Evolutionary conservation across 2,888 invertebrate genomes (phyloP), one percentile per base, ranked within the genome.

Genomic region (Gymnocheta viridis): DNA sequence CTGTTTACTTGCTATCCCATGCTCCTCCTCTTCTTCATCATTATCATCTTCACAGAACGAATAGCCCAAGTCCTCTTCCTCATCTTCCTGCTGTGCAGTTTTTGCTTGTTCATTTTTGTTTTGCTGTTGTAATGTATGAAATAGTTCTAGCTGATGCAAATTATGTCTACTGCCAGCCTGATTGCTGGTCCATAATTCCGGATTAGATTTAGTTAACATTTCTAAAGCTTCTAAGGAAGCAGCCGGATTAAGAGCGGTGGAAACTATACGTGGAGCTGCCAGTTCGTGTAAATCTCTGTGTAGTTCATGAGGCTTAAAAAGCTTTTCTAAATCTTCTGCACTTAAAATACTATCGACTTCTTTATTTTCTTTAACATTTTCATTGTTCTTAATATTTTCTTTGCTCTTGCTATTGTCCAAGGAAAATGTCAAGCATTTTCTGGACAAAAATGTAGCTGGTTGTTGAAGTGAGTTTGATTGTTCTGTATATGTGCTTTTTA

Each of bases 161-260:
- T 86, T 87, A 14, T 86, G 86, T n/a, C 86, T 84, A 56, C 82
- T 87, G 70, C 86, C 86, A 22, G 86, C 82, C 56, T 82, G 84
- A 67, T 79, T 80, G 38, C 86, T 86, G 67, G 86, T 82, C 86
- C 89, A 88, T 84, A 89, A 85, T 83, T 89, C 88, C 5, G 89
- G 89, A 88, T 90, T 88, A 64, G 88, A 87, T 88, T 88, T 88
- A 69, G 89, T 89, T 85, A 90, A 86, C 69, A 86, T 87, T 87
- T 90, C 89, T 79, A 90, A 86, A 67, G 90, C 89, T 84, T 89
- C 90, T 72, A 89, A 85, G 64, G 89, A 89, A 76, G 90, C 90
- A 47, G 89, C 89, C 10, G 89, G 89, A 88, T 89, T 89, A 64
- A 89, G 85, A 60, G 86, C 86, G 17, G 77, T 78, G 0, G 77